phyloP scores from a whole-genome alignment of 2,888 invertebrate genomes.

The Parascotia fuliginaria region DNA sequence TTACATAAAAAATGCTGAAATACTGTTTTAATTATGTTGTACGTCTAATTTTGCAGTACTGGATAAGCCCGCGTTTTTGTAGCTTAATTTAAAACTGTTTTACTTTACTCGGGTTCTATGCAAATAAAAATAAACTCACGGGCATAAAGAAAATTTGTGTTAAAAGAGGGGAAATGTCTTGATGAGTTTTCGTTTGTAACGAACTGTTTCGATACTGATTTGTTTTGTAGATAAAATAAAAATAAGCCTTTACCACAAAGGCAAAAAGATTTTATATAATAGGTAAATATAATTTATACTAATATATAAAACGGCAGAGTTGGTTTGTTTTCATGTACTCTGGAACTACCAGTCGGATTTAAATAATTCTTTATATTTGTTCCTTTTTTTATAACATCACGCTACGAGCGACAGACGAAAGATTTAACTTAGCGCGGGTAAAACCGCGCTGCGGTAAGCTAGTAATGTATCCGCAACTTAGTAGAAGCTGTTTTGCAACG shows the following conservation, averaged over 20 bases:
- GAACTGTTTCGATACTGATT: conserved; percentile 19
- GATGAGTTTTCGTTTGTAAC: conserved; percentile 44
- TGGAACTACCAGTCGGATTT: too few species aligned
- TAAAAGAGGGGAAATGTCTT: conserved; percentile 37
- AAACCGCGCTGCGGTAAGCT: too few species aligned
- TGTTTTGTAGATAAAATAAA: conserved; percentile 20
- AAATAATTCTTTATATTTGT: too few species aligned
- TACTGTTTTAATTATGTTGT: conserved; percentile 39
- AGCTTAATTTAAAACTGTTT: conserved; percentile 50
- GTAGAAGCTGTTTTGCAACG: too few species aligned
- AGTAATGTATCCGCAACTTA: too few species aligned
- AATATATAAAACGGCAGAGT: too few species aligned
- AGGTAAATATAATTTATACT: background rate
- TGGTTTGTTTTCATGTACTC: too few species aligned
- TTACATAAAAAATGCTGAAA: conserved; percentile 12
- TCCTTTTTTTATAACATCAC: too few species aligned
- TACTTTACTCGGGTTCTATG: conserved; percentile 40
- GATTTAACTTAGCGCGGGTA: too few species aligned
- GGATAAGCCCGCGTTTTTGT: conserved; percentile 39
- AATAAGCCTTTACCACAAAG: background rate
- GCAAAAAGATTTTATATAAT: background rate
- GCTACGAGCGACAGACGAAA: too few species aligned
- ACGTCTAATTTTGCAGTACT: conserved; percentile 32
- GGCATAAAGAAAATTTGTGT: conserved; percentile 35
- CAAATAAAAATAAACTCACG: conserved; percentile 44